These are phyloP conservation scores for Masticophis lateralis DNA, from an alignment of 2,797 vertebrate species.

Conservation along the genomic window DNA sequence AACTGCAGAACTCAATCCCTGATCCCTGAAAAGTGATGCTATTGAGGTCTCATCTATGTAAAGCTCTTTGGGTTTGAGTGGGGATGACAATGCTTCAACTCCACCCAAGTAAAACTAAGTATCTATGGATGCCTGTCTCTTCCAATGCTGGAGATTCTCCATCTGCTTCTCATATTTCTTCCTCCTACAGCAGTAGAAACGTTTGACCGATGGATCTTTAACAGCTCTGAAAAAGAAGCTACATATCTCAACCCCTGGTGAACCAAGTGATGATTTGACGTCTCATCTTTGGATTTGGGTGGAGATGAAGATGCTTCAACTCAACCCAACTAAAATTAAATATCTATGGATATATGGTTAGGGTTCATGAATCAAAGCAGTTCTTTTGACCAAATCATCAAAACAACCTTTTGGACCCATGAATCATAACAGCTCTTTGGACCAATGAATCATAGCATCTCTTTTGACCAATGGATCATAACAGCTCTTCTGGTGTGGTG, in stretches of 20 bases:
- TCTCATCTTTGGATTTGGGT: neutral
- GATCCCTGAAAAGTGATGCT: neutral
- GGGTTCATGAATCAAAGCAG: neutral
- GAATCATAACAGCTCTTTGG: no score
- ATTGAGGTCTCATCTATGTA: neutral
- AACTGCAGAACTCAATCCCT: neutral
- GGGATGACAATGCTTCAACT: neutral
- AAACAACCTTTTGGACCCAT: no score
- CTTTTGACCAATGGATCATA: neutral
- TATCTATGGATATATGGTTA: neutral
- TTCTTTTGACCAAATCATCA: neutral
- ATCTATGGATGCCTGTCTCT: neutral
- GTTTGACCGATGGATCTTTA: neutral
- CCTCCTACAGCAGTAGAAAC: neutral
- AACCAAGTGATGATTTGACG: neutral
- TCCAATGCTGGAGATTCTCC: neutral
- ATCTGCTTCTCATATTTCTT: neutral
- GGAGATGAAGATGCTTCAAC: neutral
- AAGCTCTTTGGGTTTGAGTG: neutral
- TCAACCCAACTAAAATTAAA: neutral
- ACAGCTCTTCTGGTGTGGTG: no score
- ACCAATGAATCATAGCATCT: neutral
- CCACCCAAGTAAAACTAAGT: neutral
- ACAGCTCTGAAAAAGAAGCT: neutral
- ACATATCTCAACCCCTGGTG: neutral